Evolutionary conservation across 53 echinoderm and acorn worm species (phyloP).

Genomic region (Mesocentrotus franciscanus): DNA sequence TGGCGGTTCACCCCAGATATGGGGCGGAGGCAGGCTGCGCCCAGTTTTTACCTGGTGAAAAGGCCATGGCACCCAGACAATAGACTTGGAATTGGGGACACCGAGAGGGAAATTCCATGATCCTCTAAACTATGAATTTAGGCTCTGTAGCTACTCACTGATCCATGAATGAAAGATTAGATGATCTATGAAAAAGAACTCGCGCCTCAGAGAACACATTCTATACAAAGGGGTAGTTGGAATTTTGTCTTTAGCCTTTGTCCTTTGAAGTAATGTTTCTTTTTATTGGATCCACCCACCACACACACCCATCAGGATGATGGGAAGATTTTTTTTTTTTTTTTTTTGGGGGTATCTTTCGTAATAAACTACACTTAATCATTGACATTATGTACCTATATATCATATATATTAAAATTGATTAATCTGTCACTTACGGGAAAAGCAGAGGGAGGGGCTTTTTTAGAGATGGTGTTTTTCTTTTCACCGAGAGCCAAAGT

Average conservation of each 20-base stretch:
- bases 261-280: not conserved
- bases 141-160: not conserved
- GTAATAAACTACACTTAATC: too few relatives aligned
- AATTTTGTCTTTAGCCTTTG: not conserved
- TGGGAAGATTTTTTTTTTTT: not conserved
- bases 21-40: constrained; percentile 33
- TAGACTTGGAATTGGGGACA: not conserved
- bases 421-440: too few relatives aligned
- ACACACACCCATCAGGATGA: not conserved
- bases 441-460: too few relatives aligned
- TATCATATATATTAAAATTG: too few relatives aligned
- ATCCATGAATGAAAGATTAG: constrained; percentile 17
- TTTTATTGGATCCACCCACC: not conserved
- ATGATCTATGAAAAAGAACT: not conserved
- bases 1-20: constrained; percentile 3
- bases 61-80: not conserved
- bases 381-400: too few relatives aligned
- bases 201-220: not conserved
- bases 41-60: not conserved
- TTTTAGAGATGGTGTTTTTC: too few relatives aligned
- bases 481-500: too few relatives aligned
- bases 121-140: constrained; percentile 14
- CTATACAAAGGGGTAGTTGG: not conserved
- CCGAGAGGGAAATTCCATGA: not conserved
- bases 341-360: too few relatives aligned